A percentile compares a stretch with the other conserved stretches of the same genome.
Conservation (phyloP, 1,140 invertebrate species). For the Drosophila jambulina region DNA sequence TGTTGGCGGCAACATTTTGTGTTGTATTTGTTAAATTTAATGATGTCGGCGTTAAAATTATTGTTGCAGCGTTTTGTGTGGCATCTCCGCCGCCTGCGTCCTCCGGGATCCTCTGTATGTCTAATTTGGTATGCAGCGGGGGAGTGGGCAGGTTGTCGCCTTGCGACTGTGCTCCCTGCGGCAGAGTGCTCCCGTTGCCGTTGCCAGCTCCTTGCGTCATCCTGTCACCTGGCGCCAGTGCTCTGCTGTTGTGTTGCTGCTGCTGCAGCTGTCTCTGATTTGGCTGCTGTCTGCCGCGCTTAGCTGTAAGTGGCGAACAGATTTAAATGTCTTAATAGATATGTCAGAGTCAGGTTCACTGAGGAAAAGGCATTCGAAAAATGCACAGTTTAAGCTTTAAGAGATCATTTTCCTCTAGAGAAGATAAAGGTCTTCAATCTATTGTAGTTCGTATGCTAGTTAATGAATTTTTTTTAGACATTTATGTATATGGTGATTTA, state of each 20-base stretch:
- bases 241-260: conserved; percentile 39
- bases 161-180: conserved; percentile 21
- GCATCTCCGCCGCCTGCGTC: conserved; percentile 44
- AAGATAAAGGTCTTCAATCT: not conserved
- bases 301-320: conserved; percentile 67
- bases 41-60: conserved; percentile 84
- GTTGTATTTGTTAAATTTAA: conserved; percentile 82
- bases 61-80: conserved; percentile 78
- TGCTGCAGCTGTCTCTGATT: conserved; percentile 38
- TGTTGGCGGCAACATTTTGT: conserved; percentile 61
- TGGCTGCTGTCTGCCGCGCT: conserved; percentile 50
- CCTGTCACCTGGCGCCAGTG: conserved; percentile 56
- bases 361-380: not conserved
- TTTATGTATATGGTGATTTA: no score
- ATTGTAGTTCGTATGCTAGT: no score
- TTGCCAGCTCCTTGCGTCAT: conserved; percentile 58
- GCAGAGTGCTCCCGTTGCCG: conserved; percentile 18
- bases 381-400: not conserved
- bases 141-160: conserved; percentile 30
- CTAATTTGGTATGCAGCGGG: conserved; percentile 76
- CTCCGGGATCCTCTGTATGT: conserved; percentile 76
- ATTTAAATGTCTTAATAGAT: conserved; percentile 66
- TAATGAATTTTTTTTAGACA: no score
- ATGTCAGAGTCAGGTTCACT: conserved; percentile 11
- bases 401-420: no score